Conservation (phyloP, 1,140 invertebrate genomes). For the Battus philenor region DNA sequence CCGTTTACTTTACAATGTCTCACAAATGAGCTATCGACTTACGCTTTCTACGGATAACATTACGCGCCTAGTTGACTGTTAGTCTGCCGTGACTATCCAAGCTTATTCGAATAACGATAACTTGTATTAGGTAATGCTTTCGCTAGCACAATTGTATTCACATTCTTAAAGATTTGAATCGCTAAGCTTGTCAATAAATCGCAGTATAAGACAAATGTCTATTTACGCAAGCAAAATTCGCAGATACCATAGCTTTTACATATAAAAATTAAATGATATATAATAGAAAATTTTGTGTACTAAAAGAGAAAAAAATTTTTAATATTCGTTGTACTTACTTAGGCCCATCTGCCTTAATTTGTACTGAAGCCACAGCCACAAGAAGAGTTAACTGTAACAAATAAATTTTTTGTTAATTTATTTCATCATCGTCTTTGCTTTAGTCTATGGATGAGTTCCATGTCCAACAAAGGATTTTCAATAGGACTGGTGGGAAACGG, state of each 20-base stretch:
- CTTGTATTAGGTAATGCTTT: conserved; percentile 35
- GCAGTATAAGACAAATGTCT: no score
- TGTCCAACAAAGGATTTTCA: no score
- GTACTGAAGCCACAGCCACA: conserved; percentile 54
- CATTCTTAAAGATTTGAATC: background rate
- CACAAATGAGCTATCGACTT: conserved; percentile 20
- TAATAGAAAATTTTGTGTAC: background rate
- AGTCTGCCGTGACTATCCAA: conserved; percentile 18
- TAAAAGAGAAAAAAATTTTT: no score
- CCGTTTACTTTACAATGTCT: conserved; percentile 13
- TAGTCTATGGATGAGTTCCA: no score
- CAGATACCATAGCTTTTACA: background rate
- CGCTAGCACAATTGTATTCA: conserved; percentile 37
- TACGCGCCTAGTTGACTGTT: conserved; percentile 26
- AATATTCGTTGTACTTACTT: conserved; percentile 45
- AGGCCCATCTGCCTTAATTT: conserved; percentile 54
- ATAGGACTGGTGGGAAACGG: no score
- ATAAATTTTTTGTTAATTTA: no score
- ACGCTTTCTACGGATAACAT: conserved; percentile 44
- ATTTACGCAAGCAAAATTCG: no score
- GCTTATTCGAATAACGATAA: conserved; percentile 31
- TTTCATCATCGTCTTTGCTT: no score
- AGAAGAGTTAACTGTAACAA: conserved; percentile 68
- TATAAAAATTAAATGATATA: no score
- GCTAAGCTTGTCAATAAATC: no score